phyloP scores from a whole-genome alignment of 2,888 invertebrate species.

The Caenorhabditis sp. region DNA sequence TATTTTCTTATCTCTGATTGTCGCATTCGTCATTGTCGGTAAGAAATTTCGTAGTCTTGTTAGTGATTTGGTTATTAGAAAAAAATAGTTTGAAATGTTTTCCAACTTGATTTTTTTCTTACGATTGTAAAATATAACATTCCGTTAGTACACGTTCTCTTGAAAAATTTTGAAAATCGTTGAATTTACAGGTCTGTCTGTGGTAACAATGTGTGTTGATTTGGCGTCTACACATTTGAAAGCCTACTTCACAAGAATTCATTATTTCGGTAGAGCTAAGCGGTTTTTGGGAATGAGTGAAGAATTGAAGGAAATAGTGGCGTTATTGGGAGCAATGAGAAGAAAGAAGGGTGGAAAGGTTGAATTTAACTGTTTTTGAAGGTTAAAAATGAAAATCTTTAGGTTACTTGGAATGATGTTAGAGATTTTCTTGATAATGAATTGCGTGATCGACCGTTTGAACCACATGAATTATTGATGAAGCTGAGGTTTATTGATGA shows the following conservation, averaged over 20 bases:
- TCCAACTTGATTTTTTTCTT: no score
- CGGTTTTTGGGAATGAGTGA: slow-evolving; percentile 71
- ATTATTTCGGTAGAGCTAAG: slow-evolving; percentile 71
- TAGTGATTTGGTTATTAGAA: no score
- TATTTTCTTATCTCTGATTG: slow-evolving; percentile 70
- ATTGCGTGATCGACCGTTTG: slow-evolving; percentile 68
- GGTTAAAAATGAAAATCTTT: not conserved
- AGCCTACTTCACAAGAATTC: slow-evolving; percentile 71
- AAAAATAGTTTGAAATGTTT: no score
- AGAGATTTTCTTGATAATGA: slow-evolving; percentile 70
- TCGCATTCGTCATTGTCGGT: slow-evolving; percentile 71
- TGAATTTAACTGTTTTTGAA: no score
- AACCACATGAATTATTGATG: slow-evolving; percentile 70
- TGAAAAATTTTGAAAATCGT: no score
- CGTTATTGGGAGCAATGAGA: slow-evolving; percentile 70
- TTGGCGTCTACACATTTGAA: slow-evolving; percentile 71
- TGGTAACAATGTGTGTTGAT: slow-evolving; percentile 72
- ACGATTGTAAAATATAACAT: no score
- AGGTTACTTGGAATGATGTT: slow-evolving; percentile 71
- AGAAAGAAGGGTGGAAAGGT: slow-evolving; percentile 71
- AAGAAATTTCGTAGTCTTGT: not conserved
- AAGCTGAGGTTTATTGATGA: slow-evolving; percentile 71
- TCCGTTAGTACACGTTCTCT: no score
- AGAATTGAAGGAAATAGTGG: slow-evolving; percentile 71
- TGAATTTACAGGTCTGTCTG: slow-evolving; percentile 69